Base-by-base conservation (phyloP, 2,888 invertebrate genomes). In the Eubasilissa splendida region DNA sequence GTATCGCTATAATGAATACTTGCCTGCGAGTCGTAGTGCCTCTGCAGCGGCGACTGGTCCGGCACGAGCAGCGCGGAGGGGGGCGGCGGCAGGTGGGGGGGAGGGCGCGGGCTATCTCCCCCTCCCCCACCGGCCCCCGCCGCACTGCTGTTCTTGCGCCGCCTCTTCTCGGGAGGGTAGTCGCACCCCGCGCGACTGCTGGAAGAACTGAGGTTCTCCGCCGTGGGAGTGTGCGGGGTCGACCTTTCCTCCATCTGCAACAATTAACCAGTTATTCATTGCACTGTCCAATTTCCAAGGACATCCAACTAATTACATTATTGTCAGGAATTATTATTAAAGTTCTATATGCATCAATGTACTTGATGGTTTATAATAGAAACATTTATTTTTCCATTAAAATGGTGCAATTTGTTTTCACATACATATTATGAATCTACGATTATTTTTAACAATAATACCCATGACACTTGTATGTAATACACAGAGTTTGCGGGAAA, bases 221-320 rank as follows among this genome's bases (percentile, higher is more conserved):
- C 90, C 10, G 79, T 70, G 12, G 83, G 81, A 80, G 89, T 88
- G 83, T 88, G 89, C 78, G 91, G 90, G 84, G 91, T 90, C 70
- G 90, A 88, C 73, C 90, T 88, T 80, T 89, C 91, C 85, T 91
- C 91, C 84, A 87, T 87, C 90, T 91, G 87, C 11, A 14, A 50
- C n/a, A 58, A 9, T 58, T 8, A n/a, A 8, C 11, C 2, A 58
- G 58, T 58, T 11, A 11, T 3, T 11, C 58, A 58, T 3, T 58
- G n/a, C 9, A 11, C 7, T n/a, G 4, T 8, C n/a, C 58, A 42
- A 42, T 42, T 5, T 4, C 4, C 4, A 42, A 42, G 7, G 22
- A 22, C 22, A 22, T 22, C 22, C 22, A 42, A 42, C 42, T 42
- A 5, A 42, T 7, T 5, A 42, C 42, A 42, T 42, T 42, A 5